A percentile compares a stretch with the other conserved stretches of the same genome.
These are phyloP conservation scores for Drosophila hawaiiensis DNA, from an alignment of 2,888 invertebrate genomes.

Conservation along the genomic window DNA sequence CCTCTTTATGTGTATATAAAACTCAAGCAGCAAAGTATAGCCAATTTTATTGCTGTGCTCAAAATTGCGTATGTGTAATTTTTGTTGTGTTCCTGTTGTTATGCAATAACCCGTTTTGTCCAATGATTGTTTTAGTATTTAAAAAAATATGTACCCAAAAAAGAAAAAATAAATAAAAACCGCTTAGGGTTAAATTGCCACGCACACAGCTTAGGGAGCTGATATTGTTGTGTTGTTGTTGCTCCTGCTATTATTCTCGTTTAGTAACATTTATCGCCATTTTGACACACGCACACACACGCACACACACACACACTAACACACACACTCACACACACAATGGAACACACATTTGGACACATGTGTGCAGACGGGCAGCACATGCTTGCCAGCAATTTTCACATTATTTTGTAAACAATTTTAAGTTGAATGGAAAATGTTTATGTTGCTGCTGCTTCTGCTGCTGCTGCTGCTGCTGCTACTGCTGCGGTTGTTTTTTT, in stretches of 20 bases:
- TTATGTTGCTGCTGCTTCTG: constrained; percentile 60
- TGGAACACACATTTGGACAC: background rate
- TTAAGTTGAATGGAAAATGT: constrained; percentile 80
- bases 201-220: constrained; percentile 44
- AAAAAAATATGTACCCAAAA: constrained; percentile 35
- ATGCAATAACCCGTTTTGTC: constrained; percentile 39
- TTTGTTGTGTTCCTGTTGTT: constrained; percentile 12
- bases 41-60: constrained; percentile 17
- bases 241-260: constrained; percentile 62
- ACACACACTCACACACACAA: constrained; percentile 26
- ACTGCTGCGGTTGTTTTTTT: constrained; percentile 2
- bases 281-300: constrained; percentile 63
- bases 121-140: constrained; percentile 64
- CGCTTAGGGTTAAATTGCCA: constrained; percentile 48
- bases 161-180: constrained; percentile 14
- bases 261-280: constrained; percentile 80
- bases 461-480: constrained; percentile 5
- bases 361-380: constrained; percentile 58
- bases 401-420: constrained; percentile 81
- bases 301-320: constrained; percentile 25
- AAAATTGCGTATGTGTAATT: constrained; percentile 65
- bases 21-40: constrained; percentile 2
- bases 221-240: constrained; percentile 36
- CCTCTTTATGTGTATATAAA: background rate
- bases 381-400: constrained; percentile 78